Evolutionary conservation across 2,113 vertebrate genomes (phyloP).

Genomic region (Thamnaconus septentrionalis): DNA sequence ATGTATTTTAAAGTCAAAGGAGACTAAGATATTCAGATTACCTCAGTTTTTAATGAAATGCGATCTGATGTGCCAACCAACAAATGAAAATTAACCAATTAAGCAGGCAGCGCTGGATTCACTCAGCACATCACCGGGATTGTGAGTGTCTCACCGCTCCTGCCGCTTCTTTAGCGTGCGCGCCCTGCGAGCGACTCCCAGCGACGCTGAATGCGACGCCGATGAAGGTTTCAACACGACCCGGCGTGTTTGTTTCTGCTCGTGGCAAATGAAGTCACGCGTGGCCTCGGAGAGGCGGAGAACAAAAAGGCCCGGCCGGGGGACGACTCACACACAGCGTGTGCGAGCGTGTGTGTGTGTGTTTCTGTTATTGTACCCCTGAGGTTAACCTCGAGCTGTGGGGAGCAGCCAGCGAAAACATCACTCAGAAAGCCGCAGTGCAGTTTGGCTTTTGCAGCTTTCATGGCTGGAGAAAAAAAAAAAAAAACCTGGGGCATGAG

Average conservation of each 20-base stretch:
- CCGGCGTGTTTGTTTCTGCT: background rate
- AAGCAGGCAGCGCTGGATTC: conserved; percentile 38
- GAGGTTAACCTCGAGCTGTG: conserved; percentile 47
- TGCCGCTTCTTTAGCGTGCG: conserved; percentile 5
- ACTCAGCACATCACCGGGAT: conserved; percentile 37
- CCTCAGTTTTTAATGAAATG: conserved; percentile 30
- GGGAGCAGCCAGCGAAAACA: conserved; percentile 38
- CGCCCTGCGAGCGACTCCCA: conserved; percentile 4
- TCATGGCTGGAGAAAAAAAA: background rate
- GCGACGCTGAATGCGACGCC: background rate
- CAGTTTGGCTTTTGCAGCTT: too few relatives aligned
- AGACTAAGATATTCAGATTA: conserved; percentile 42
- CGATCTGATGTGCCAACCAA: conserved; percentile 39
- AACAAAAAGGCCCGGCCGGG: background rate
- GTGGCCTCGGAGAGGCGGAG: conserved; percentile 8
- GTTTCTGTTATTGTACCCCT: conserved; percentile 36
- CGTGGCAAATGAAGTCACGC: background rate
- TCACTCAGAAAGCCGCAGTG: conserved; percentile 23
- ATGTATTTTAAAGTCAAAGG: background rate
- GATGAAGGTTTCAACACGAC: background rate
- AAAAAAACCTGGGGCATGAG: conserved; percentile 13
- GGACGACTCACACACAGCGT: background rate
- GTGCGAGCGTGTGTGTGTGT: background rate
- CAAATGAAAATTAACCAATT: conserved; percentile 55
- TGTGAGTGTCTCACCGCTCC: background rate